phyloP scores from a whole-genome alignment of 2,888 invertebrate genomes.

The Euspilapteryx auroguttella region DNA sequence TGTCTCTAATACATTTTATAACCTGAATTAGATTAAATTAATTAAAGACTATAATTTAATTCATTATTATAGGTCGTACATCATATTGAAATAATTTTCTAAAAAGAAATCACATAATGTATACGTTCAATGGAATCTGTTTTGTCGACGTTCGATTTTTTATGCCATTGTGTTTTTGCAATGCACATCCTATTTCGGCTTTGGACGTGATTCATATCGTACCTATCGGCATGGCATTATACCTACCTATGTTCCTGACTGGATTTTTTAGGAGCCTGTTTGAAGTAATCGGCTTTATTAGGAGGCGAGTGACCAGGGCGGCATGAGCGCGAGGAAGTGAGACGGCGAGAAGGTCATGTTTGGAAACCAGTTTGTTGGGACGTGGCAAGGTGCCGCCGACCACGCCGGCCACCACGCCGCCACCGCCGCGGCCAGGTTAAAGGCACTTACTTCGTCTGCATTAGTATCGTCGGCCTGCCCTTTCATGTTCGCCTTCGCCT shows the following conservation, averaged over 20 bases:
- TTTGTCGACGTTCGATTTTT: too few relatives aligned
- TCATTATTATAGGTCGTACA: too few relatives aligned
- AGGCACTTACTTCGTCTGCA: conserved; percentile 27
- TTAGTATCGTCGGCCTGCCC: conserved; percentile 52
- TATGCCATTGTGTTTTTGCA: too few relatives aligned
- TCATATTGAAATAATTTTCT: too few relatives aligned
- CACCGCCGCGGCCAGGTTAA: conserved; percentile 20
- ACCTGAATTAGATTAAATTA: too few relatives aligned
- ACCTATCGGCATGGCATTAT: background rate
- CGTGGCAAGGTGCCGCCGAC: conserved; percentile 49
- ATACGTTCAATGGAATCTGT: too few relatives aligned
- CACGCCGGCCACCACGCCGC: conserved; percentile 10
- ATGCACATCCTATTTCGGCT: too few relatives aligned
- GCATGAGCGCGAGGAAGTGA: conserved; percentile 33
- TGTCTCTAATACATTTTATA: too few relatives aligned
- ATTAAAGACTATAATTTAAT: too few relatives aligned
- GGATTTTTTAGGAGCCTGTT: conserved; percentile 10
- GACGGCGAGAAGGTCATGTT: conserved; percentile 39
- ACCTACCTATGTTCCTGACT: background rate
- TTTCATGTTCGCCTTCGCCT: conserved; percentile 46
- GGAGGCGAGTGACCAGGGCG: conserved; percentile 36
- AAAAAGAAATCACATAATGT: too few relatives aligned
- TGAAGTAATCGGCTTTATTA: conserved; percentile 36
- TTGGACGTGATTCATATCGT: too few relatives aligned
- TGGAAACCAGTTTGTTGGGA: conserved; percentile 48